Conservation (phyloP, 2,888 invertebrate species). For the Buathra laborator region DNA sequence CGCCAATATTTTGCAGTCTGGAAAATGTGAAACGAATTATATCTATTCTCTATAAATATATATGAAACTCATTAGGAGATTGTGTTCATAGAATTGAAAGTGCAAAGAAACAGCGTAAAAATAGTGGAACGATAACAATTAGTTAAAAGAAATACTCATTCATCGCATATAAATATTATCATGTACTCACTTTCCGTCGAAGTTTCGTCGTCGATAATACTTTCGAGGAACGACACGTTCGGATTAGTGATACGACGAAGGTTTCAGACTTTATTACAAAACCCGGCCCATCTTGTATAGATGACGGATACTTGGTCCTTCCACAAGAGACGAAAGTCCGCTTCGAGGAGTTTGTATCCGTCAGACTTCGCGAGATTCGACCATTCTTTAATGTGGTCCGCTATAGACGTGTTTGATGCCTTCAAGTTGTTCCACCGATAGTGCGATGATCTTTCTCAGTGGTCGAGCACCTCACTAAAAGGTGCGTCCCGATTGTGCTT, state of each 20-base stretch:
- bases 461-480: not conserved
- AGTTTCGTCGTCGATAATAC: not conserved
- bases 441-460: slow-evolving; percentile 12
- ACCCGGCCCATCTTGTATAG: not conserved
- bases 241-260: not conserved
- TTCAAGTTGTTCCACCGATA: slow-evolving; percentile 9
- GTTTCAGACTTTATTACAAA: not conserved
- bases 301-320: not conserved
- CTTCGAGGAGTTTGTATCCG: slow-evolving; percentile 12
- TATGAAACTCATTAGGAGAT: no score
- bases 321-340: slow-evolving; percentile 20
- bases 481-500: slow-evolving; percentile 19
- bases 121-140: no score
- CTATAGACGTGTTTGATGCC: slow-evolving; percentile 1
- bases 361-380: not conserved
- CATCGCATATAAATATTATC: not conserved
- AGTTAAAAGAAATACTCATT: not conserved
- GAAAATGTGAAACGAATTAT: no score
- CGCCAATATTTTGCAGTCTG: no score
- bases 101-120: no score
- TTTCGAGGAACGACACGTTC: slow-evolving; percentile 2
- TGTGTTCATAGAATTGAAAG: no score
- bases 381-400: slow-evolving; percentile 15
- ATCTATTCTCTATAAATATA: no score
- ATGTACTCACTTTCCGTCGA: not conserved